Evolutionary conservation across 1,140 invertebrate genomes (phyloP).

Genomic region (Stegodyphus mimosarum): DNA sequence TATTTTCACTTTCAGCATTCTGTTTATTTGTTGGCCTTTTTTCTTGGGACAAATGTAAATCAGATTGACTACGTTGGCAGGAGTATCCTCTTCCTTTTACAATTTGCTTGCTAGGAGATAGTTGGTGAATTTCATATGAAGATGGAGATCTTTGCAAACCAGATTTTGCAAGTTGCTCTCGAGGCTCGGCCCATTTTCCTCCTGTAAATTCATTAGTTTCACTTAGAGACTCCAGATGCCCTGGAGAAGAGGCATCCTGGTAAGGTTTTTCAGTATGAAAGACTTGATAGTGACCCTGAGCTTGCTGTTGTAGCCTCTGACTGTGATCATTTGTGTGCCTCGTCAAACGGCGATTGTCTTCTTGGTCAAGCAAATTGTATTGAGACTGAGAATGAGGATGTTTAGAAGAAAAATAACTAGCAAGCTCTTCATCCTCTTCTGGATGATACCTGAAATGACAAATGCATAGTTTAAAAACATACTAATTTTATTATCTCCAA

Average conservation of each 20-base stretch:
- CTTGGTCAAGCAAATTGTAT: slow-evolving; percentile 46
- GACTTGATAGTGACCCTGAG: slow-evolving; percentile 28
- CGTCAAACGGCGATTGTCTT: slow-evolving; percentile 45
- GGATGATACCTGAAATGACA: slow-evolving; percentile 19
- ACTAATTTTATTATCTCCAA: too few relatives aligned
- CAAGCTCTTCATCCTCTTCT: slow-evolving; percentile 59
- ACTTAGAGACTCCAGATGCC: slow-evolving; percentile 41
- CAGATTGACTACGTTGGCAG: slow-evolving; percentile 47
- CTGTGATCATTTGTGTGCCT: slow-evolving; percentile 6
- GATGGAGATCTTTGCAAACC: slow-evolving; percentile 44
- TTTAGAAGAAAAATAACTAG: slow-evolving; percentile 57
- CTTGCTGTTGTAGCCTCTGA: slow-evolving; percentile 18
- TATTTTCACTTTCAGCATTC: slow-evolving; percentile 26
- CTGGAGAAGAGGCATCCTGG: slow-evolving; percentile 32
- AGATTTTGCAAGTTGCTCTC: slow-evolving; percentile 29
- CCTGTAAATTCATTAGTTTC: slow-evolving; percentile 46
- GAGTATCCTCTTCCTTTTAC: slow-evolving; percentile 33
- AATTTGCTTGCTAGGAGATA: slow-evolving; percentile 52
- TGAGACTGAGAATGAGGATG: slow-evolving; percentile 49
- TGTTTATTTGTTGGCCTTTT: slow-evolving; percentile 2
- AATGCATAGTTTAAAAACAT: not conserved
- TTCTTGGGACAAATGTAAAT: slow-evolving; percentile 41
- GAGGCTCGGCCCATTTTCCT: slow-evolving; percentile 57
- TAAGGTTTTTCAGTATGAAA: slow-evolving; percentile 28
- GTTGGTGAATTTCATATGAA: slow-evolving; percentile 56